phyloP scores from a whole-genome alignment of 2,797 vertebrate genomes.

The Agapornis canus region DNA sequence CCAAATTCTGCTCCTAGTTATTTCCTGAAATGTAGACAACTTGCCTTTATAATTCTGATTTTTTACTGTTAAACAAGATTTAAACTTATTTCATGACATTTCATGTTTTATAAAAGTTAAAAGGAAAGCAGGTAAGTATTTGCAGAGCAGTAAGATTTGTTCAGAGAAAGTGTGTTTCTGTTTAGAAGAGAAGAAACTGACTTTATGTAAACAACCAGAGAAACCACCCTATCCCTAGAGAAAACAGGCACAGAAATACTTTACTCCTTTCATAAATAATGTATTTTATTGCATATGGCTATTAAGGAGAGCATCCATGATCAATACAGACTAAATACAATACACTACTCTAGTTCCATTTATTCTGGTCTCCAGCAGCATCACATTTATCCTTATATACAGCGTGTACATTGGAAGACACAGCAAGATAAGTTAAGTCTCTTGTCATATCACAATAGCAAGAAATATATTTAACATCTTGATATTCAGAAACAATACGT shows the following conservation, averaged over 20 bases:
- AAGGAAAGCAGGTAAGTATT: background rate
- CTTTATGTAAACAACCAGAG: constrained; percentile 19
- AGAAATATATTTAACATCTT: constrained; percentile 88
- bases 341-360: constrained; percentile 88
- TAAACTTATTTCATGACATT: background rate
- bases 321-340: constrained; percentile 96
- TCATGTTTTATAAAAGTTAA: background rate
- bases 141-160: background rate
- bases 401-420: constrained; percentile 95
- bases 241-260: constrained; percentile 55
- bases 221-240: background rate
- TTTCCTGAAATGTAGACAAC: background rate
- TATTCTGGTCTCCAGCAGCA: constrained; percentile 86
- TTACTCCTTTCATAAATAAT: constrained; percentile 91
- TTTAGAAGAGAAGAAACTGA: background rate
- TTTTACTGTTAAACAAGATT: background rate
- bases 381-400: constrained; percentile 91
- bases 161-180: background rate
- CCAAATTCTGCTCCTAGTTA: background rate
- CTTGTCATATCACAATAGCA: constrained; percentile 81
- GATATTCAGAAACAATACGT: constrained; percentile 89
- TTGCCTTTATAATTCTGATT: background rate
- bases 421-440: constrained; percentile 86
- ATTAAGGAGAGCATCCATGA: constrained; percentile 88
- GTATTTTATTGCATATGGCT: constrained; percentile 98